phyloP scores from a whole-genome alignment of 2,888 invertebrate genomes.

The Teleiodes luculella region DNA sequence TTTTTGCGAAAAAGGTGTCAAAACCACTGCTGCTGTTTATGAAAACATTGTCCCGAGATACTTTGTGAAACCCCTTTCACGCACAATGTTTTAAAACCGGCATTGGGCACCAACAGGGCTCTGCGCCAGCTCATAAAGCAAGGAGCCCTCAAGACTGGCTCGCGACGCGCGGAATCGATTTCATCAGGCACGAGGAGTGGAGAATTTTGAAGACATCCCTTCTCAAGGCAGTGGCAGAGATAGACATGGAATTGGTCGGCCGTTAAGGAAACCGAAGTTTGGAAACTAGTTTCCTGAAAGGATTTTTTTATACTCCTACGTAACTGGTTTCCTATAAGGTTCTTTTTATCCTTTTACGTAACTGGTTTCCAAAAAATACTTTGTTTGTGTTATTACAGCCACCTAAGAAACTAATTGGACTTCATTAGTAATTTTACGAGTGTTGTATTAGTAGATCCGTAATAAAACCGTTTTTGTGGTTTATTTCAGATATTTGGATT shows the following conservation, averaged over 20 bases:
- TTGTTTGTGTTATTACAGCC: too few species aligned
- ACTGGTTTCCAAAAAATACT: too few species aligned
- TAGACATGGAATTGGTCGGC: neutral
- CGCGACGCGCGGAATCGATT: slow-evolving; percentile 15
- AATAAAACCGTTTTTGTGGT: too few species aligned
- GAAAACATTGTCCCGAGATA: slow-evolving; percentile 12
- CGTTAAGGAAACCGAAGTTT: too few species aligned
- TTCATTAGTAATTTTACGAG: too few species aligned
- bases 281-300: too few species aligned
- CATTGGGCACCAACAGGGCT: slow-evolving; percentile 17
- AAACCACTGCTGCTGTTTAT: slow-evolving; percentile 15
- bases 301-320: too few species aligned
- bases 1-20: slow-evolving; percentile 21
- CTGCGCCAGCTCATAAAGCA: slow-evolving; percentile 19
- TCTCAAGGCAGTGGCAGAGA: neutral
- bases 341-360: too few species aligned
- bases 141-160: slow-evolving; percentile 19
- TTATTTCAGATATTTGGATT: too few species aligned
- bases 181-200: slow-evolving; percentile 20
- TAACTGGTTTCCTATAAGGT: too few species aligned
- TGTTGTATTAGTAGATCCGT: too few species aligned
- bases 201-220: neutral
- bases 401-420: too few species aligned
- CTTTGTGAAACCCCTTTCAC: slow-evolving; percentile 13
- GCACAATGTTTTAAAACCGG: slow-evolving; percentile 15